Conservation (phyloP, 2,797 vertebrate species). For the Enteromius treurensis region DNA sequence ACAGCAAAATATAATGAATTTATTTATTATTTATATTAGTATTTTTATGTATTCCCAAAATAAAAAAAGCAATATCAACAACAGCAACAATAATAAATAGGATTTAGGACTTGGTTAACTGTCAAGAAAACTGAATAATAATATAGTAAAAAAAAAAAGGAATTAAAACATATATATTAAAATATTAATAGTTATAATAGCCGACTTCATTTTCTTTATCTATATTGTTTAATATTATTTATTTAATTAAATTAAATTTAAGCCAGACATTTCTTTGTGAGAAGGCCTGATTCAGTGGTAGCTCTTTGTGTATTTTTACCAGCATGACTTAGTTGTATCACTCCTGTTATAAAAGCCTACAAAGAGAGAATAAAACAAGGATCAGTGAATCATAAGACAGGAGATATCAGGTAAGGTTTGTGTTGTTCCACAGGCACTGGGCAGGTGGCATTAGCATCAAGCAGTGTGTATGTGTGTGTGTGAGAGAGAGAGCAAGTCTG, state of each 20-base stretch:
- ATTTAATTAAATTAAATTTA: not conserved
- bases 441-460: slow-evolving; percentile 23
- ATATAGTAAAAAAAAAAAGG: not conserved
- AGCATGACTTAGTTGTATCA: not conserved
- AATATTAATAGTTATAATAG: too few relatives aligned
- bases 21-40: too few relatives aligned
- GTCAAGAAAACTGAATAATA: not conserved
- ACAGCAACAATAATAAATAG: too few relatives aligned
- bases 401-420: not conserved
- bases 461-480: slow-evolving; percentile 22
- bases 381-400: slow-evolving; percentile 10
- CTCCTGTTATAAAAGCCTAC: not conserved
- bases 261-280: not conserved
- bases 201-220: not conserved
- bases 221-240: too few relatives aligned
- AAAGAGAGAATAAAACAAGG: not conserved
- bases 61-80: too few relatives aligned
- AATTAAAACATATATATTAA: too few relatives aligned
- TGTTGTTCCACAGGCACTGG: slow-evolving; percentile 15
- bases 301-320: not conserved
- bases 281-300: not conserved
- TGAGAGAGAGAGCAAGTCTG: slow-evolving; percentile 55
- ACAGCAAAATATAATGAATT: too few relatives aligned
- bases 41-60: too few relatives aligned
- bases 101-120: not conserved